These are phyloP conservation scores for Lycodopsis pacificus DNA, from an alignment of 2,797 vertebrate species.

Conservation along the genomic window DNA sequence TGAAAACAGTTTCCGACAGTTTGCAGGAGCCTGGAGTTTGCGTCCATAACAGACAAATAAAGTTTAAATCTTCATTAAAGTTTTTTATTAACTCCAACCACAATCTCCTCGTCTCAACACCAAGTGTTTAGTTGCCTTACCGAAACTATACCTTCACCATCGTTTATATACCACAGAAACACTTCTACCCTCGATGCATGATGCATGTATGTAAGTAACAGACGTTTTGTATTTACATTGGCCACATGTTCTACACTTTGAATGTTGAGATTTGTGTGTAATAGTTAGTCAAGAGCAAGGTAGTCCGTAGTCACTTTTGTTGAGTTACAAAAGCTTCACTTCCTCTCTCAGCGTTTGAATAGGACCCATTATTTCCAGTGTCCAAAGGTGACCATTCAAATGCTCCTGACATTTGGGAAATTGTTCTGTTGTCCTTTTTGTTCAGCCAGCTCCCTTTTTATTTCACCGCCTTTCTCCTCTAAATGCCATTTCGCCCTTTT, in stretches of 20 bases:
- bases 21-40: no score
- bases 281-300: neutral
- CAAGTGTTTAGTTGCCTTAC: no score
- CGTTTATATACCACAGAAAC: no score
- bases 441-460: conserved; percentile 47
- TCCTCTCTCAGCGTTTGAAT: conserved; percentile 38
- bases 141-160: no score
- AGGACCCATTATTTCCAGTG: conserved; percentile 46
- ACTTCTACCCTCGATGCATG: no score
- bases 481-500: conserved; percentile 68
- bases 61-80: no score
- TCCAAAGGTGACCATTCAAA: conserved; percentile 63
- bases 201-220: no score
- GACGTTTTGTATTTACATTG: neutral
- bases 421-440: conserved; percentile 68
- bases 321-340: conserved; percentile 18
- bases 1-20: neutral
- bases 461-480: conserved; percentile 50
- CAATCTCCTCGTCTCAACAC: no score
- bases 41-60: no score
- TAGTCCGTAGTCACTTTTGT: neutral
- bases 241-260: neutral
- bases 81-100: no score
- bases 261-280: neutral
- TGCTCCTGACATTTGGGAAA: conserved; percentile 72